These are phyloP conservation scores for Felis catus DNA, from an alignment of 2,113 vertebrate species.

Conservation along the genomic window F.catus_Fca126_mat1.0 CM031415.1:17957001-17957500, in stretches of 20 bases:
- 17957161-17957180: not conserved
- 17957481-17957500: not conserved
- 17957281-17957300: not conserved
- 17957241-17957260: not conserved
- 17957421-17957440: not conserved
- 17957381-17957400: not conserved
- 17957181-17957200: not conserved
- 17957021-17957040: not conserved
- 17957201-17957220: not conserved
- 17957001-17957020: not conserved
- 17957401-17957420: not conserved
- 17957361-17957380: not conserved
- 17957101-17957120: not conserved
- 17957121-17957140: not conserved
- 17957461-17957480: not conserved
- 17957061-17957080: not conserved
- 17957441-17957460: not conserved
- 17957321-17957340: not conserved
- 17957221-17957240: not conserved
- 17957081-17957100: not conserved
- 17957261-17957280: not conserved
- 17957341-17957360: too few species aligned
- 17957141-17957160: not conserved
- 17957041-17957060: not conserved
- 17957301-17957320: not conserved